phyloP scores from a whole-genome alignment of 1,140 invertebrate genomes.

The Macrosteles quadrilineatus region DNA sequence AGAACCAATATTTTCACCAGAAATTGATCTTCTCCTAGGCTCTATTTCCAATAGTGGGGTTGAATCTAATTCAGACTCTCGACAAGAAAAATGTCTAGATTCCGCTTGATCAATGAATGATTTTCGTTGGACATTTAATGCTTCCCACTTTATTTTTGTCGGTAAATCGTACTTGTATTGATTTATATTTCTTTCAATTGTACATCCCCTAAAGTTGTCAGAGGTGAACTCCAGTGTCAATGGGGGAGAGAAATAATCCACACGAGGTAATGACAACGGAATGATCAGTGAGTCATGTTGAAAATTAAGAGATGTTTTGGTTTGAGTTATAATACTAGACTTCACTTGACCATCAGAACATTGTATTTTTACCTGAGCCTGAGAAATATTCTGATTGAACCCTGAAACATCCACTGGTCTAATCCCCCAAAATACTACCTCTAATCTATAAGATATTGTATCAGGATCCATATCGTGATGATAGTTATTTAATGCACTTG shows the following conservation, averaged over 20 bases:
- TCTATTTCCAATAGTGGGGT: slow-evolving; percentile 1
- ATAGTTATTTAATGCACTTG: neutral
- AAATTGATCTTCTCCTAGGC: neutral
- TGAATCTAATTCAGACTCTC: neutral
- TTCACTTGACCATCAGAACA: neutral
- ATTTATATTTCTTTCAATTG: neutral
- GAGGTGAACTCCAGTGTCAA: neutral
- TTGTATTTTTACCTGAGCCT: slow-evolving; percentile 36
- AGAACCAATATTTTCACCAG: no score
- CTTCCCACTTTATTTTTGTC: neutral
- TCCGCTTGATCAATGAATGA: neutral
- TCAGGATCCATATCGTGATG: neutral
- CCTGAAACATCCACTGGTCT: neutral
- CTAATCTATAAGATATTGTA: slow-evolving; percentile 7
- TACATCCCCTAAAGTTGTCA: neutral
- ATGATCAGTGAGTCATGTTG: neutral
- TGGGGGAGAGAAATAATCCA: neutral
- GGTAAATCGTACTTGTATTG: neutral
- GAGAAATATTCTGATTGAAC: neutral
- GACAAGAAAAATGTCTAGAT: neutral
- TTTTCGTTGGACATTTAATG: neutral
- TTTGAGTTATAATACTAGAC: neutral
- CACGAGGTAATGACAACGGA: neutral
- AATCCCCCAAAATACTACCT: slow-evolving; percentile 31
- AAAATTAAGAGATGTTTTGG: neutral